Conservation (phyloP, 2,113 vertebrate genomes). For the Caloenas nicobarica region DNA sequence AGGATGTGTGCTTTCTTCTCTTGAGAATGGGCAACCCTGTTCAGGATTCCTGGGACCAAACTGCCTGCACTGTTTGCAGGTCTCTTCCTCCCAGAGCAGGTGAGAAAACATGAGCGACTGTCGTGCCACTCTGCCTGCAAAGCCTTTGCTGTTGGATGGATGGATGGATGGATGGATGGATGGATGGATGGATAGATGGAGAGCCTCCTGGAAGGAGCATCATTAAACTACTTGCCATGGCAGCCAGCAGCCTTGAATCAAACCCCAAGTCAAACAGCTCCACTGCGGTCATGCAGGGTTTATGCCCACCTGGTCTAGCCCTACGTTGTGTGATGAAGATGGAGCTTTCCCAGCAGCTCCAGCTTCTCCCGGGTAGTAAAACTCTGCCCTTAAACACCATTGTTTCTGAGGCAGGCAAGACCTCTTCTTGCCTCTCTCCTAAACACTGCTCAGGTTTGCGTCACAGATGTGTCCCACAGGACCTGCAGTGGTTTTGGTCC, state of each 20-base stretch:
- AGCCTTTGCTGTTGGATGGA: not conserved
- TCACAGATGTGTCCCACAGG: no score
- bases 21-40: not conserved
- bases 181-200: not conserved
- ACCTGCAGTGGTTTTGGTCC: no score
- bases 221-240: not conserved
- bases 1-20: no score
- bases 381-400: no score
- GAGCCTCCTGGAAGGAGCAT: not conserved
- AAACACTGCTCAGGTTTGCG: no score
- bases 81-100: not conserved
- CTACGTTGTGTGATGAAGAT: no score
- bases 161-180: no score
- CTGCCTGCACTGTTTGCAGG: not conserved
- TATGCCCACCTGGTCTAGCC: not conserved
- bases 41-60: no score
- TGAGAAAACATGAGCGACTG: not conserved
- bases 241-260: not conserved
- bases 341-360: no score
- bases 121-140: accelerated
- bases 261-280: not conserved
- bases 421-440: no score
- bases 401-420: no score
- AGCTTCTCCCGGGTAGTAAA: no score
- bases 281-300: accelerated